Evolutionary conservation across 2,113 vertebrate genomes (phyloP).

Genomic region (Alethe castanea): DNA sequence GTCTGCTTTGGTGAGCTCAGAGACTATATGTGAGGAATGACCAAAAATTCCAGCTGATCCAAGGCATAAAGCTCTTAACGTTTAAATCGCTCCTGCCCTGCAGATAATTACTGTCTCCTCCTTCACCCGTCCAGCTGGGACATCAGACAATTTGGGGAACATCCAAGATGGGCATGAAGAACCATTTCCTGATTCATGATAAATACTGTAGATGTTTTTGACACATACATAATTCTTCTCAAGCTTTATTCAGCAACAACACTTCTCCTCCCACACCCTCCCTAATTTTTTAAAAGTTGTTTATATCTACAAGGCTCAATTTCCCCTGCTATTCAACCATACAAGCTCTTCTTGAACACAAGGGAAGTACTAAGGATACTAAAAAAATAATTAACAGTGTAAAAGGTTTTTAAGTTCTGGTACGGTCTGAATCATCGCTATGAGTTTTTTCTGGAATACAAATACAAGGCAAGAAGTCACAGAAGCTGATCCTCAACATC

Average conservation of each 20-base stretch:
- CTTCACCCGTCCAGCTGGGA: slow-evolving; percentile 30
- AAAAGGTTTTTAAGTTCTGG: neutral
- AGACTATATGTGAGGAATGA: slow-evolving; percentile 12
- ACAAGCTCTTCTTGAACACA: neutral
- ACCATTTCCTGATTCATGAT: slow-evolving; percentile 18
- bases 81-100: slow-evolving; percentile 34
- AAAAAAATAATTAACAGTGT: neutral
- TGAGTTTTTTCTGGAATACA: neutral
- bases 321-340: neutral
- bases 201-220: slow-evolving; percentile 33
- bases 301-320: neutral
- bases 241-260: neutral
- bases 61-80: slow-evolving; percentile 23
- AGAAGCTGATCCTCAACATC: neutral
- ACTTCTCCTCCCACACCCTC: neutral
- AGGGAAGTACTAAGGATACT: neutral
- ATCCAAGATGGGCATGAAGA: slow-evolving; percentile 32
- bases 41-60: slow-evolving; percentile 45
- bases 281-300: neutral
- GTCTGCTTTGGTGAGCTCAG: slow-evolving; percentile 28
- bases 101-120: slow-evolving; percentile 50
- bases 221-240: neutral
- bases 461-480: neutral
- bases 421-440: neutral
- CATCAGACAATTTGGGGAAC: slow-evolving; percentile 39